These are phyloP conservation scores for Nyctibius grandis DNA, from an alignment of 2,797 vertebrate genomes.

Conservation along the genomic window DNA sequence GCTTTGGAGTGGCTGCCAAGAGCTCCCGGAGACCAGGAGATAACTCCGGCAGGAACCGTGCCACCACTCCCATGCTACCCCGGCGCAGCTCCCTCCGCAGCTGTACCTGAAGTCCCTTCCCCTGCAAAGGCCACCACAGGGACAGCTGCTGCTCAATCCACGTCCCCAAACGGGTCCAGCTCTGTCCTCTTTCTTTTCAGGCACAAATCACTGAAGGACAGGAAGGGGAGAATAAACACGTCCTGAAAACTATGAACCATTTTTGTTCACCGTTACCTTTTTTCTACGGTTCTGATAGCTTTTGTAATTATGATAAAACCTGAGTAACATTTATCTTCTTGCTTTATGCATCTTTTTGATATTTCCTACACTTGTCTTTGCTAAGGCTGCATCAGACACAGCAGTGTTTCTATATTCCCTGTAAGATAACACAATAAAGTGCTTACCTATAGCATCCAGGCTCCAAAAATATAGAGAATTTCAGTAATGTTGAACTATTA, in stretches of 20 bases:
- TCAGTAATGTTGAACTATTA: not conserved
- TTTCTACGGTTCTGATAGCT: not conserved
- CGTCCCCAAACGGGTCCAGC: not conserved
- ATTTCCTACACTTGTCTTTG: not conserved
- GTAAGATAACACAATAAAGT: not conserved
- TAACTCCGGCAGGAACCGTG: not conserved
- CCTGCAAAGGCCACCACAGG: not conserved
- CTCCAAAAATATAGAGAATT: not conserved
- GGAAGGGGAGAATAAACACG: not conserved
- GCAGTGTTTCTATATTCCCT: not conserved
- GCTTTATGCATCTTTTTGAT: not conserved
- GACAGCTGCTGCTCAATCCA: not conserved
- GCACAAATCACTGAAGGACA: not conserved
- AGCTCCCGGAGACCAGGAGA: not conserved
- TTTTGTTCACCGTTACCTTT: not conserved
- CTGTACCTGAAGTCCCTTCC: not conserved
- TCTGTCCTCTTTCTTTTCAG: not conserved
- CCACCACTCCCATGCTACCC: not conserved
- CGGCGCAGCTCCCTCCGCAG: not conserved
- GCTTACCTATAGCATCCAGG: not conserved
- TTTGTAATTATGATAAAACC: not conserved
- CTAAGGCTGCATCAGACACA: not conserved
- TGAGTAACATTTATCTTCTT: not conserved
- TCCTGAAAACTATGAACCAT: not conserved
- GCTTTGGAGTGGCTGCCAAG: conserved; percentile 21